Evolutionary conservation across 2,888 invertebrate species (phyloP), one percentile per base, ranked within the genome.

Genomic region (Chirona hameri): DNA sequence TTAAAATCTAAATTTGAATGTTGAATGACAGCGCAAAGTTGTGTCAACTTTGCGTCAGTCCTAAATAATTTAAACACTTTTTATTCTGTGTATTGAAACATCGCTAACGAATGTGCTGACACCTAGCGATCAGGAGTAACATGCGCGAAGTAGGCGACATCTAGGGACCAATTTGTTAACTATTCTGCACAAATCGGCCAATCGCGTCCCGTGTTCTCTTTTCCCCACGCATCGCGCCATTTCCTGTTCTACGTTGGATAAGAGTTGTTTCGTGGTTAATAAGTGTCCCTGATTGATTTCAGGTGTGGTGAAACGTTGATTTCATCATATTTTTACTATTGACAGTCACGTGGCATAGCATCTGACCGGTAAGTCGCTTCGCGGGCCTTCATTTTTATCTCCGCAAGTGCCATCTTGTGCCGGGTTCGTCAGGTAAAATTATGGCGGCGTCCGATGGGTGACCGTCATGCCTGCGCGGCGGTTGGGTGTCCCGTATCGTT

Each of bases 371-470:
- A 15, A 24, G 24, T 18, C 18, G 57, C 21, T 24, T 60, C 57
- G 4, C 57, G 24, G 57, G 57, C 24, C 57, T 14, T 14, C 57
- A 15, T 69, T 69, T 69, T 29, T 69, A 15, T 14, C 14, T 1
- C 1, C n/a, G 29, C 27, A 76, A 76, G 76, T 76, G 76, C 76
- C 76, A 76, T 76, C 76, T 76, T 76, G 76, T 76, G 76, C 76
- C 76, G 18, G 76, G 0, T 39, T 76, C 76, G 76, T 76, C 76
- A 76, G 39, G 29, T 76, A 27, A 76, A 76, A 76, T 76, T 57
- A 81, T 60, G 57, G 65, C 65, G 81, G 81, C 60, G 57, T 57
- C 81, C 60, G 81, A 39, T 39, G 81, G 81, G 60, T 57, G 81
- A 65, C 60, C 81, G n/a, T 80, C 52, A 12, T 48, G 48, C 48